Evolutionary conservation across 2,113 vertebrate species (phyloP).

Genomic region (Misgurnus anguillicaudatus): DNA sequence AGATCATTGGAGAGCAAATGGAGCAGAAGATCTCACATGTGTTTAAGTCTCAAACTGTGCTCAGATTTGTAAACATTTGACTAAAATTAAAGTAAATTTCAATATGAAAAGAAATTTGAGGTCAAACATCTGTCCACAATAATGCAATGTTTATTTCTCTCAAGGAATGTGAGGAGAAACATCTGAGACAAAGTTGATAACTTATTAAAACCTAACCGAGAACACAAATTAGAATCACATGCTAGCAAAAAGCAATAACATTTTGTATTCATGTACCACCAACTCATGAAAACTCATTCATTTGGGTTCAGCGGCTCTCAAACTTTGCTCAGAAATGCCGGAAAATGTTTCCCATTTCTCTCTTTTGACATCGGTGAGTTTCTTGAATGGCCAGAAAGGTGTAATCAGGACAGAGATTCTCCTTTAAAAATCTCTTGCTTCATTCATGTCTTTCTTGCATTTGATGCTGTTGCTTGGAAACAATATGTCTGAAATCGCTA

Average conservation of each 20-base stretch:
- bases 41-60: too few species aligned
- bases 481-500: slow-evolving; percentile 76
- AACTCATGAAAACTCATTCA: slow-evolving; percentile 1
- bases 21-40: too few species aligned
- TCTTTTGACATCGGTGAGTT: slow-evolving; percentile 7
- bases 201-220: not conserved
- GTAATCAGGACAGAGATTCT: slow-evolving; percentile 44
- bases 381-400: slow-evolving; percentile 46
- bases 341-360: not conserved
- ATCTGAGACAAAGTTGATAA: not conserved
- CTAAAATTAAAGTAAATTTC: too few species aligned
- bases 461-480: slow-evolving; percentile 86
- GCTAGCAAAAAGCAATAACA: too few species aligned
- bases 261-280: not conserved
- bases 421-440: slow-evolving; percentile 64
- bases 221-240: too few species aligned
- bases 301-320: slow-evolving; percentile 14
- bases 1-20: not conserved
- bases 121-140: too few species aligned
- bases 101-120: too few species aligned
- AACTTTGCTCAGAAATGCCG: not conserved
- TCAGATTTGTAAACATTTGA: too few species aligned
- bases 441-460: slow-evolving; percentile 79
- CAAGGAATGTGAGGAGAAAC: not conserved
- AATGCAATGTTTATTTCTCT: too few species aligned